Evolutionary conservation across 2,888 invertebrate species (phyloP).

Genomic region (Trachelus iudaicus): DNA sequence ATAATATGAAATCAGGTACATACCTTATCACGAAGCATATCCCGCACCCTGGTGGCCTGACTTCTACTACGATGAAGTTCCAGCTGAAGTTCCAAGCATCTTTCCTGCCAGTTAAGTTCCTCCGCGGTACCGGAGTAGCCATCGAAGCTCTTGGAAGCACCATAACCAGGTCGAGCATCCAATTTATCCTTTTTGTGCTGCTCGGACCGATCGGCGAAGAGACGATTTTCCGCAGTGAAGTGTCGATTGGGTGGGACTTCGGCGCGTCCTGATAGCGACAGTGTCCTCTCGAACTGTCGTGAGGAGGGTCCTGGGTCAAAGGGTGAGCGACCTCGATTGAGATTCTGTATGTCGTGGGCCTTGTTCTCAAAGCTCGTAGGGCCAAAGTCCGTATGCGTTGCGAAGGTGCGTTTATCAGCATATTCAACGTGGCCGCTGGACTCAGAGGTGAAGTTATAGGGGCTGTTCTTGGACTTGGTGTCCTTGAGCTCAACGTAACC

Average conservation of each 20-base stretch:
- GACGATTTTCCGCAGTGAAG: conserved; percentile 11
- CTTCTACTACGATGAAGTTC: conserved; percentile 87
- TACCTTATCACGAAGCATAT: conserved; percentile 92
- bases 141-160: conserved; percentile 59
- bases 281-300: conserved; percentile 45
- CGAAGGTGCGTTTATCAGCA: conserved; percentile 47
- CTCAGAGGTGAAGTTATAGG: conserved; percentile 60
- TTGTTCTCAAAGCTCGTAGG: conserved; percentile 43
- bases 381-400: conserved; percentile 45
- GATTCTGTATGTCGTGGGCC: conserved; percentile 31
- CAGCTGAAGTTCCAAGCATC: conserved; percentile 85
- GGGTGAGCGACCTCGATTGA: conserved; percentile 33
- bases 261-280: conserved; percentile 41
- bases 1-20: conserved; percentile 43
- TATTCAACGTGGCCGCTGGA: conserved; percentile 61
- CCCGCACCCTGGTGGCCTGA: conserved; percentile 87
- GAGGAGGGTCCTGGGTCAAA: conserved; percentile 44
- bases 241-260: conserved; percentile 7
- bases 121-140: conserved; percentile 55
- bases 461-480: conserved; percentile 33
- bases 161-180: conserved; percentile 46
- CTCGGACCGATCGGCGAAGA: conserved; percentile 13
- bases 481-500: conserved; percentile 59
- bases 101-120: conserved; percentile 87
- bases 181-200: conserved; percentile 63